These are phyloP conservation scores for Drosophila longiperda DNA, from an alignment of 2,888 invertebrate species.

Conservation along the genomic window DNA sequence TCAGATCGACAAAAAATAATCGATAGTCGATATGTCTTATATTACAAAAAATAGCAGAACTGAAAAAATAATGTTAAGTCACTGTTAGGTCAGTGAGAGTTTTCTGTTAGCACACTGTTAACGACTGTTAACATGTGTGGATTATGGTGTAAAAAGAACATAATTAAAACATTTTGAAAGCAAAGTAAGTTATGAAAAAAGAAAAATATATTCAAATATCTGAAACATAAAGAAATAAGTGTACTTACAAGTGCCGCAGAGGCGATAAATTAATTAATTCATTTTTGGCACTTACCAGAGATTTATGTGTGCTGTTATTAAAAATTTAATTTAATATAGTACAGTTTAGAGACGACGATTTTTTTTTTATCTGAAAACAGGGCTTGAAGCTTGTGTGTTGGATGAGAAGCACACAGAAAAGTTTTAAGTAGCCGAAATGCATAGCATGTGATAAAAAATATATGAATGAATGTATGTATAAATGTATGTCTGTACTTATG, in stretches of 20 bases:
- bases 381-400: background rate
- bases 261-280: background rate
- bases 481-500: constrained; percentile 31
- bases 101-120: no score
- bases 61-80: background rate
- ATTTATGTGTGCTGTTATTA: background rate
- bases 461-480: constrained; percentile 31
- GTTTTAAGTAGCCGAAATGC: constrained; percentile 65
- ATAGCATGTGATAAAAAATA: constrained; percentile 77
- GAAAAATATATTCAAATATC: no score
- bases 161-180: no score
- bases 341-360: background rate
- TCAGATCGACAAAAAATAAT: background rate
- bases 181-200: no score
- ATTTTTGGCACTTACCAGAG: background rate
- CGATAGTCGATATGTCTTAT: background rate
- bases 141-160: no score
- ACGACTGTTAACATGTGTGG: no score
- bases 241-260: background rate
- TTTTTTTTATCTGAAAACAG: background rate
- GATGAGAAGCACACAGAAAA: constrained; percentile 22
- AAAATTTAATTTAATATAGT: background rate
- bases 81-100: background rate
- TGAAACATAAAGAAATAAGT: background rate
- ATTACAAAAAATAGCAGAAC: background rate